These are phyloP conservation scores for Spodoptera frugiperda DNA, from an alignment of 1,140 invertebrate genomes.

Conservation along the genomic window DNA sequence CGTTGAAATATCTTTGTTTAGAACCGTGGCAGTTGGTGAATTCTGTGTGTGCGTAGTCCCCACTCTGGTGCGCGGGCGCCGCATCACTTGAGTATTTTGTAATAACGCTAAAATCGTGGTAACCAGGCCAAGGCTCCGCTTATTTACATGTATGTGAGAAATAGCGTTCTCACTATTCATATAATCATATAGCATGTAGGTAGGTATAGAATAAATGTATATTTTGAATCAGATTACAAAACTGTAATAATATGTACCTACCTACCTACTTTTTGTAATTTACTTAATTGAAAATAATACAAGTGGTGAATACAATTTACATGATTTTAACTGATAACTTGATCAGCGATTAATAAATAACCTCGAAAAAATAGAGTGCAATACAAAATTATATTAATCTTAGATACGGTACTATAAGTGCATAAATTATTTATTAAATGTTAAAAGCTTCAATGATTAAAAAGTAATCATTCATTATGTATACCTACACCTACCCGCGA, in stretches of 20 bases:
- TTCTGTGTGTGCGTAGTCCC: constrained; percentile 49
- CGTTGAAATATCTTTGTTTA: constrained; percentile 11
- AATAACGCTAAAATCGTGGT: constrained; percentile 83
- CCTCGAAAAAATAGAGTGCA: no score
- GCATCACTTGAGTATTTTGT: constrained; percentile 78
- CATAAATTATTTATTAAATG: no score
- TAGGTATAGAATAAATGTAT: constrained; percentile 40
- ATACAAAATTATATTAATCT: no score
- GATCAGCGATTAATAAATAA: neutral
- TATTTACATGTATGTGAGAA: constrained; percentile 84
- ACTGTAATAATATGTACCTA: neutral
- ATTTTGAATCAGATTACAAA: constrained; percentile 30
- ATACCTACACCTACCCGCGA: neutral
- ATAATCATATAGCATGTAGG: constrained; percentile 44
- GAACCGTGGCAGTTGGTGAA: neutral
- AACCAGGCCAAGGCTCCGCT: constrained; percentile 79
- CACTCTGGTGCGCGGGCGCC: constrained; percentile 60
- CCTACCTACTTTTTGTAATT: neutral
- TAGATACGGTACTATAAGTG: no score
- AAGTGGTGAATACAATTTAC: constrained; percentile 7
- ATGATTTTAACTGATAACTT: neutral
- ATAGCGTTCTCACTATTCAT: constrained; percentile 70
- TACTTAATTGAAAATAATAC: constrained; percentile 11
- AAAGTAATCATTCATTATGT: no score
- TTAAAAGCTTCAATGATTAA: no score